Percentiles rank a stretch among this genome's conserved stretches.
These are phyloP conservation scores for Pao palembangensis DNA, from an alignment of 2,113 vertebrate species.

Conservation along the genomic window DNA sequence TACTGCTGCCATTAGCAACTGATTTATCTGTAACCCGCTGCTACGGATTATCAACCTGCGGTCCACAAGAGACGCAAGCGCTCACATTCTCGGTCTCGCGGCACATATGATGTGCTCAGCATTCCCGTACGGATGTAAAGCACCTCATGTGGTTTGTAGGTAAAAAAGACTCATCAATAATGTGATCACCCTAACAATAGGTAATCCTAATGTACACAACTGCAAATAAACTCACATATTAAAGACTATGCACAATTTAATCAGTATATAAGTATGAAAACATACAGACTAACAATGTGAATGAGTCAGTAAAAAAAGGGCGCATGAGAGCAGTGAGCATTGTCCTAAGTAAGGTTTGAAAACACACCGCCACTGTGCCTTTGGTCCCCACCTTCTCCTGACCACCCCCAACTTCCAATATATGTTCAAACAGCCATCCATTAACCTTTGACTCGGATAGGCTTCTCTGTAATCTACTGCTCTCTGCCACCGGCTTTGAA, in stretches of 20 bases:
- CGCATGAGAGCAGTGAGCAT: slow-evolving; percentile 35
- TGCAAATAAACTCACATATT: slow-evolving; percentile 36
- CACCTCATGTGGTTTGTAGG: neutral
- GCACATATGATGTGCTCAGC: slow-evolving; percentile 7
- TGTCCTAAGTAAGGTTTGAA: slow-evolving; percentile 72
- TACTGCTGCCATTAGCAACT: slow-evolving; percentile 42
- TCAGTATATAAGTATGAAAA: neutral
- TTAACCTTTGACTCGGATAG: slow-evolving; percentile 78
- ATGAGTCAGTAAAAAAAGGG: slow-evolving; percentile 51
- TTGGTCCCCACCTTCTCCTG: slow-evolving; percentile 38
- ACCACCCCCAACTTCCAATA: slow-evolving; percentile 60
- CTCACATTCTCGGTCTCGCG: slow-evolving; percentile 11
- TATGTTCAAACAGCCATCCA: slow-evolving; percentile 79
- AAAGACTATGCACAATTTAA: slow-evolving; percentile 5
- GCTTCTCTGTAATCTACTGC: slow-evolving; percentile 74
- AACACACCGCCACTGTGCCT: slow-evolving; percentile 49
- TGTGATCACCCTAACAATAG: neutral
- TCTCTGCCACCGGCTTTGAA: slow-evolving; percentile 76
- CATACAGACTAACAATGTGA: slow-evolving; percentile 27
- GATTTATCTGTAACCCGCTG: slow-evolving; percentile 35
- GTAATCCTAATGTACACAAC: slow-evolving; percentile 1
- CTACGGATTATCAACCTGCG: slow-evolving; percentile 58
- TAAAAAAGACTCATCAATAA: neutral
- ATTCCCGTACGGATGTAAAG: slow-evolving; percentile 5
- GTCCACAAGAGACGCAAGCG: slow-evolving; percentile 32